Evolutionary conservation across 2,888 invertebrate genomes (phyloP).

Genomic region (Piscicola geometra): DNA sequence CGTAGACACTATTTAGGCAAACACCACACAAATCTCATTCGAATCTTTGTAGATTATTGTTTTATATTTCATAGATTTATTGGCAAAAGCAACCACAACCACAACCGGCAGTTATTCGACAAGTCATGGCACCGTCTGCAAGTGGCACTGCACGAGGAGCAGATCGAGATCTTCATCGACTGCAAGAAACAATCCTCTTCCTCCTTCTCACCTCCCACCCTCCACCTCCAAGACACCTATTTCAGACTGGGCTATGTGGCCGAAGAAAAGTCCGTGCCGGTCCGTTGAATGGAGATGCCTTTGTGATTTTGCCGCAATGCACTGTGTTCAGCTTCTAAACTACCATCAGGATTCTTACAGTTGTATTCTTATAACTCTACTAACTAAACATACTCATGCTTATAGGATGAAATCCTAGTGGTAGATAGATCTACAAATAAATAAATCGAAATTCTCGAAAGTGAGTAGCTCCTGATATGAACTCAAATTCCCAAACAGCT

Average conservation of each 20-base stretch:
- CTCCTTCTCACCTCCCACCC: not conserved
- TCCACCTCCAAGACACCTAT: conserved; percentile 24
- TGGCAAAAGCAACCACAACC: not conserved
- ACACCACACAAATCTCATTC: no score
- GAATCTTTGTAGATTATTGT: no score
- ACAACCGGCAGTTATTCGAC: conserved; percentile 31
- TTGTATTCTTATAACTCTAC: no score
- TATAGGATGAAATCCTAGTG: no score
- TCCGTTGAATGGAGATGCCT: no score
- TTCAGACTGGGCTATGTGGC: conserved; percentile 4
- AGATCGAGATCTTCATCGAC: conserved; percentile 34
- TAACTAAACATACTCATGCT: no score
- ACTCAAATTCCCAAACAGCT: not conserved
- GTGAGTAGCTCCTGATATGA: not conserved
- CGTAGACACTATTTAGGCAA: no score
- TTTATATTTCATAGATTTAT: no score
- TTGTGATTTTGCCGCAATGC: no score
- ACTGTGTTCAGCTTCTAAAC: no score
- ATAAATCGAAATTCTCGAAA: not conserved
- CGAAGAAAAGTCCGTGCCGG: conserved; percentile 20
- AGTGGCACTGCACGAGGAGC: conserved; percentile 20
- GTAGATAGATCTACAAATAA: not conserved
- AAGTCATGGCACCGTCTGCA: conserved; percentile 35
- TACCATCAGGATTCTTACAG: no score
- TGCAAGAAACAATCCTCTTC: conserved; percentile 27